Evolutionary conservation across 2,797 vertebrate species (phyloP), one percentile per base, ranked within the genome.

Genomic region (Remorina albescens): DNA sequence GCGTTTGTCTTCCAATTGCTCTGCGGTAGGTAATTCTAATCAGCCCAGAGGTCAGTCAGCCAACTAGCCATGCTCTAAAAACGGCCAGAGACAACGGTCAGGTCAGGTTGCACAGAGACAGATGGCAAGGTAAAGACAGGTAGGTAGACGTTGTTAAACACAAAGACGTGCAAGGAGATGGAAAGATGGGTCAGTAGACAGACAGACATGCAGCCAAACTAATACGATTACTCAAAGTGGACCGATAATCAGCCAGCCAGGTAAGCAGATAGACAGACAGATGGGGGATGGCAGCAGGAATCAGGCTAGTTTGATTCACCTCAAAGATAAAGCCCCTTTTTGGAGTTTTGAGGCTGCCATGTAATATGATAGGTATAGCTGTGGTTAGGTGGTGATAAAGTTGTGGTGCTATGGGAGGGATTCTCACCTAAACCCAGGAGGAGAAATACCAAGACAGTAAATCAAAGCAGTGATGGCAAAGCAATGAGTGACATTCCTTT

Each of bases 1-100:
- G 54, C 12, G 5, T 49, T 25, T 67, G 59, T 54, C 46, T 67
- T 61, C 32, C 25, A 23, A 72, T 65, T 79, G 39, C 84, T 85
- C 90, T 91, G 92, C 75, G 90, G 92, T 92, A 92, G 92, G 91
- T 92, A 87, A 71, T 28, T 73, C 78, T 87, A 88, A 92, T 90
- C 83, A 83, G 72, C 55, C 55, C 83, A 84, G 69, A 84, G 88
- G 90, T 89, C 76, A 26, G 63, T 70, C 74, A 60, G 78, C 76
- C 78, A 78, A 79, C 63, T 79, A 86, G 88, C 86, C 83, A 80
- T 36, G 78, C 85, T 89, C 86, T 84, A 85, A 86, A 83, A 88
- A 84, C 88, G 71, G 80, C 71, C 71, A 80, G 70, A 84, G 82
- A 90, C 78, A 81, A 81, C 63, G 44, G 73, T 34, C 72, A 72